phyloP scores from a whole-genome alignment of 2,113 vertebrate genomes.

The Coregonus clupeaformis region DNA sequence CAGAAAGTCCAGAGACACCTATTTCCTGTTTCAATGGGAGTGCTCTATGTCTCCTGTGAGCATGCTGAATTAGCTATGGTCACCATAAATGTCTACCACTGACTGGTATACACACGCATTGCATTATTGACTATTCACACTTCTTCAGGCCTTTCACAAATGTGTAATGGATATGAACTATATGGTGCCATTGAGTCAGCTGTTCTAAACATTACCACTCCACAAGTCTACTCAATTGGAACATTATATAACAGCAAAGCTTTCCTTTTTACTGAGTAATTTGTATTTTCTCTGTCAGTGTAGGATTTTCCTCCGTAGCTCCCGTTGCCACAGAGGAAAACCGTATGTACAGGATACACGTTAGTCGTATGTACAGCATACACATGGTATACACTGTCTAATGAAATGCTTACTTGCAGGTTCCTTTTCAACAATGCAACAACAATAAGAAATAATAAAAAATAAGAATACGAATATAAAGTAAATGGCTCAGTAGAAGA shows the following conservation, averaged over 20 bases:
- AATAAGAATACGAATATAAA: too few relatives aligned
- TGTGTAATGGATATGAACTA: conserved; percentile 27
- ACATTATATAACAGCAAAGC: conserved; percentile 42
- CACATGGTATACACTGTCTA: too few relatives aligned
- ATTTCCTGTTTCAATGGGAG: conserved; percentile 47
- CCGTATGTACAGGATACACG: too few relatives aligned
- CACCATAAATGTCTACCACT: conserved; percentile 53
- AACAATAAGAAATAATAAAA: too few relatives aligned
- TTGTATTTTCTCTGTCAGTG: conserved; percentile 25
- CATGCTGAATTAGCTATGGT: conserved; percentile 34
- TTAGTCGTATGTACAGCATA: too few relatives aligned
- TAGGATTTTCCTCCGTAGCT: conserved; percentile 48
- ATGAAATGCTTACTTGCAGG: too few relatives aligned
- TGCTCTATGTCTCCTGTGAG: conserved; percentile 29
- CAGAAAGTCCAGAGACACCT: conserved; percentile 29
- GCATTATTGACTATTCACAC: background rate
- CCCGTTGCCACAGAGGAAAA: too few relatives aligned
- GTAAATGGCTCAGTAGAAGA: too few relatives aligned
- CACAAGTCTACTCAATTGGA: conserved; percentile 38
- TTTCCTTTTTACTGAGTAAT: conserved; percentile 45
- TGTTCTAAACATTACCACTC: conserved; percentile 48
- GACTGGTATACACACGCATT: conserved; percentile 29
- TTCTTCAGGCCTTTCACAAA: background rate
- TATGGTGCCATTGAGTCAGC: conserved; percentile 46
- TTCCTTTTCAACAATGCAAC: too few relatives aligned